Evolutionary conservation across 1,140 invertebrate species (phyloP), one percentile per base, ranked within the genome.

Genomic region (Pachyrhynchus sulphureomaculatus): DNA sequence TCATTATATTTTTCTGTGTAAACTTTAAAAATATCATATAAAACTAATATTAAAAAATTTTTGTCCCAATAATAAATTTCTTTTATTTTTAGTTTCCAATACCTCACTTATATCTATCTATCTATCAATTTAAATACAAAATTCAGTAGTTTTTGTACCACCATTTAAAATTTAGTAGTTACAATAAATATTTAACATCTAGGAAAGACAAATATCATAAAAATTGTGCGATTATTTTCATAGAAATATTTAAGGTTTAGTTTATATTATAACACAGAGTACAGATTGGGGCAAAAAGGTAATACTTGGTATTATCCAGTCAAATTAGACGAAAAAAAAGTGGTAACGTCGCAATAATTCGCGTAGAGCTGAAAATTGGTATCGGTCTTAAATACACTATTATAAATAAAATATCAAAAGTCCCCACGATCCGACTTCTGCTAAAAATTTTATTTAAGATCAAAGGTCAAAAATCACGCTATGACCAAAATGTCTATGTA

Each of bases 161-260:
- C 3, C 41, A n/a, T 44, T 20, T 44, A 44, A 21, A 44, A n/a
- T 12, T 47, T 32, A 1, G 9, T 23, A 21, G 39, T 42, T 15
- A 42, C 15, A 41, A 15, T 10, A 42, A 42, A 12, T 20, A 2
- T 32, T 15, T 32, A 15, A 37, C 34, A 51, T 13, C 18, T 41
- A 39, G n/a, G 12, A 56, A 29, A 34, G 41, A 56, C 39, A 57
- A 32, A 32, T 47, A 57, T 44, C 15, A 18, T 15, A 37, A 47
- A 45, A 57, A 48, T 57, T 57, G 55, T 57, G 55, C 55, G 55
- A 57, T 57, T 57, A 47, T 47, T 57, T 57, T 37, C 39, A 32
- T 56, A 53, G 9, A 53, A 53, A 53, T 36, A 53, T 53, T 21
- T 44, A 15, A 44, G 41, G 21, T 20, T 53, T 36, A 39, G 9